phyloP scores from a whole-genome alignment of 1,140 invertebrate species.

The Lerema accius region DNA sequence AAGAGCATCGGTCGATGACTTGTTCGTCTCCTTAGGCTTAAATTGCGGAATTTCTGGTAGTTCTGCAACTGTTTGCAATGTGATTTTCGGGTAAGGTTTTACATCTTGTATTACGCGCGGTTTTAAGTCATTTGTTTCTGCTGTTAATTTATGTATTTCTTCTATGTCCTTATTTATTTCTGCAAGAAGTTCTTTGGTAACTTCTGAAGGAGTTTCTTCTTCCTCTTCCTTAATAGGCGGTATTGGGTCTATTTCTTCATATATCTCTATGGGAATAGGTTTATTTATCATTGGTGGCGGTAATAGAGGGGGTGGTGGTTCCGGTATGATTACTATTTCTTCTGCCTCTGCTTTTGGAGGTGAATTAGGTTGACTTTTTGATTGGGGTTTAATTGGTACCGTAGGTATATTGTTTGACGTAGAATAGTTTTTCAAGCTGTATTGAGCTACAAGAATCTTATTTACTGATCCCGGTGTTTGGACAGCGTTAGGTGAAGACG shows the following conservation, averaged over 20 bases:
- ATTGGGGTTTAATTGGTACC: constrained; percentile 63
- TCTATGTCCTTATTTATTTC: constrained; percentile 82
- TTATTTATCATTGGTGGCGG: constrained; percentile 41
- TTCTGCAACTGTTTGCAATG: constrained; percentile 84
- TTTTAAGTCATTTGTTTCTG: constrained; percentile 73
- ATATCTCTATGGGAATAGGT: constrained; percentile 61
- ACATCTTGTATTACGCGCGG: constrained; percentile 77
- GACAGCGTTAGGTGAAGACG: constrained; percentile 82
- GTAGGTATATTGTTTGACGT: constrained; percentile 50
- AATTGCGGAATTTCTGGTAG: constrained; percentile 84
- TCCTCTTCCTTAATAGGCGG: constrained; percentile 75
- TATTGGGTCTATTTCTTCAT: constrained; percentile 68
- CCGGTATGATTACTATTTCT: constrained; percentile 56
- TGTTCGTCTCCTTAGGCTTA: constrained; percentile 69
- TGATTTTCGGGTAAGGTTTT: constrained; percentile 83
- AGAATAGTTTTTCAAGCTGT: constrained; percentile 75
- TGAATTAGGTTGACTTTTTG: constrained; percentile 80
- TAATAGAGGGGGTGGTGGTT: constrained; percentile 48
- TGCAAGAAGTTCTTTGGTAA: constrained; percentile 73
- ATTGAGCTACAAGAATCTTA: constrained; percentile 77
- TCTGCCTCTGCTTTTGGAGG: constrained; percentile 75
- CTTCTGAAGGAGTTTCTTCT: constrained; percentile 66
- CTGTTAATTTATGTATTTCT: constrained; percentile 80
- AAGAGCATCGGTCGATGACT: constrained; percentile 63
- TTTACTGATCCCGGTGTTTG: constrained; percentile 71